Evolutionary conservation across 2,113 vertebrate genomes (phyloP).

Genomic region (Syrrhaptes paradoxus): DNA sequence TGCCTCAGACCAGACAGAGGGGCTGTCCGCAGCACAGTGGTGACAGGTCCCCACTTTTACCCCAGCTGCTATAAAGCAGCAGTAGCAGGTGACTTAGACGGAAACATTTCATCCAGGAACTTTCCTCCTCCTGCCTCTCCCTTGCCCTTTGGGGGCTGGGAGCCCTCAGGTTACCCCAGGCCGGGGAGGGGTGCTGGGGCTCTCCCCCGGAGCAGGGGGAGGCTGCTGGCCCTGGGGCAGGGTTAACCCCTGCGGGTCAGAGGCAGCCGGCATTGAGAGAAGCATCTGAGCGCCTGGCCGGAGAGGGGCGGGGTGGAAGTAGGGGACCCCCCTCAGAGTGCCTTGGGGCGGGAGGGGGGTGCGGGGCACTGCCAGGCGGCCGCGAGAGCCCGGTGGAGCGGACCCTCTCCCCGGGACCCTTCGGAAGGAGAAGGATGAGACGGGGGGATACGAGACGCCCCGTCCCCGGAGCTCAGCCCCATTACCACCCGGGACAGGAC

Average conservation of each 20-base stretch:
- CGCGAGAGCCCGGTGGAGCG: accelerated
- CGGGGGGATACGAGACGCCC: accelerated
- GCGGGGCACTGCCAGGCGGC: neutral
- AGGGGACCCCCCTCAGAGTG: too few relatives aligned
- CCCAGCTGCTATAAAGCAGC: accelerated
- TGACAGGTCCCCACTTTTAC: neutral
- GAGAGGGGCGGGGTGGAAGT: accelerated
- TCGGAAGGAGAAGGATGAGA: neutral
- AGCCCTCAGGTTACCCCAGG: accelerated
- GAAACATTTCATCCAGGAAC: neutral
- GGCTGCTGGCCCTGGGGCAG: too few relatives aligned
- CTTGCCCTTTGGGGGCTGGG: too few relatives aligned
- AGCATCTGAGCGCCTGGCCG: neutral
- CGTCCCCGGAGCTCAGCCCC: too few relatives aligned
- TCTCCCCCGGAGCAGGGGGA: neutral
- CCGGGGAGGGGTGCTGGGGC: accelerated
- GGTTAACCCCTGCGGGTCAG: neutral
- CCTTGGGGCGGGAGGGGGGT: too few relatives aligned
- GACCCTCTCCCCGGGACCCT: too few relatives aligned
- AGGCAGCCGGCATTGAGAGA: neutral
- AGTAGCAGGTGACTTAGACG: accelerated
- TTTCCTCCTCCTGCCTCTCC: neutral
- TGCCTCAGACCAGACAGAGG: too few relatives aligned
- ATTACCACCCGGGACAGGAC: neutral
- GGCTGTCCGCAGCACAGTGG: neutral